Percentiles rank a stretch among this genome's conserved stretches.
These are phyloP conservation scores for Aphaenogaster ashmeadi DNA, from an alignment of 1,140 invertebrate genomes.

Conservation along the genomic window DNA sequence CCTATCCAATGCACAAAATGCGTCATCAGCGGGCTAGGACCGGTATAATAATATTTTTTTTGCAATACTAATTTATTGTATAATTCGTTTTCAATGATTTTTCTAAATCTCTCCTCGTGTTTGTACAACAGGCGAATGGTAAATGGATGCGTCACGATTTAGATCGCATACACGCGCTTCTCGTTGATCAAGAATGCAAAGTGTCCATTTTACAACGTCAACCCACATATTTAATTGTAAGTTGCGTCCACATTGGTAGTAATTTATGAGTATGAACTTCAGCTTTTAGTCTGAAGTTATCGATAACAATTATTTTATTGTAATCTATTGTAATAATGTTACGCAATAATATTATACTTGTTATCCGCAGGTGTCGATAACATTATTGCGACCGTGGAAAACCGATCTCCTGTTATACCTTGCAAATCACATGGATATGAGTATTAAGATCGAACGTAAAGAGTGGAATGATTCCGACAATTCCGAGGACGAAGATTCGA, in stretches of 20 bases:
- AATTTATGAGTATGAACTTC: neutral
- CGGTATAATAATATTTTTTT: conserved; percentile 82
- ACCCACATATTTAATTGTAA: conserved; percentile 58
- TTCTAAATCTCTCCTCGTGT: conserved; percentile 1
- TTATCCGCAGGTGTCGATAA: conserved; percentile 41
- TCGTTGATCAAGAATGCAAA: conserved; percentile 78
- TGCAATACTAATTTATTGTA: conserved; percentile 33
- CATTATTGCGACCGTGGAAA: conserved; percentile 3
- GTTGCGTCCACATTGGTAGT: neutral
- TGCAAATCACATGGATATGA: neutral
- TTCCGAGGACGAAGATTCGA: neutral
- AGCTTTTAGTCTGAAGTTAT: neutral
- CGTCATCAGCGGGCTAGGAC: conserved; percentile 80
- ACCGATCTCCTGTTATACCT: conserved; percentile 2
- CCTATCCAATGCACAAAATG: conserved; percentile 87
- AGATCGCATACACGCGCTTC: conserved; percentile 80
- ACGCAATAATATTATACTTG: neutral
- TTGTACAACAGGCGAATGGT: conserved; percentile 52
- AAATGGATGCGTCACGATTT: conserved; percentile 78
- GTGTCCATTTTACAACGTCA: conserved; percentile 67
- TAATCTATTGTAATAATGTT: neutral
- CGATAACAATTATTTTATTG: neutral
- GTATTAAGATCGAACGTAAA: neutral
- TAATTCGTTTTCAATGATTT: conserved; percentile 23
- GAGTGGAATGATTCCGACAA: neutral